phyloP scores from a whole-genome alignment of 2,797 vertebrate genomes.

The Cossypha niveicapilla region DNA sequence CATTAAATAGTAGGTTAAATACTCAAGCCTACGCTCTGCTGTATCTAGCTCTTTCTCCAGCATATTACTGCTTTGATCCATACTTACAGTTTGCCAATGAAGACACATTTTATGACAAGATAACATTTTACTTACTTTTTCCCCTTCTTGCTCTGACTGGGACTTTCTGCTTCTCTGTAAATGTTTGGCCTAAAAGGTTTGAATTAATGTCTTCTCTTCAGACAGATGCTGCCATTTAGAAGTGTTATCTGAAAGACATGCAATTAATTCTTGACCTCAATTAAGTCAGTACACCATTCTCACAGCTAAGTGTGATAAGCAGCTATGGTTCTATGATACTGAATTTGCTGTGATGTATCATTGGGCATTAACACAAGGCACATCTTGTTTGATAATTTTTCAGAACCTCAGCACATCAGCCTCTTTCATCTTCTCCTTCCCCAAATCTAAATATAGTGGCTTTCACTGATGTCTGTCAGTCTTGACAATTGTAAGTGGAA shows the following conservation, averaged over 20 bases:
- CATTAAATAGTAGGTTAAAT: not conserved
- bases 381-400: not conserved
- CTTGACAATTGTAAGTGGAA: not conserved
- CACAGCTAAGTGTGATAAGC: not conserved
- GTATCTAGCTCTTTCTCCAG: not conserved
- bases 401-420: not conserved
- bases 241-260: slow-evolving; percentile 9
- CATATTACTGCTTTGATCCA: not conserved
- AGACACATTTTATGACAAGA: not conserved
- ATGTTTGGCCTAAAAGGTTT: not conserved
- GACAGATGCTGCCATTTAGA: not conserved
- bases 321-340: not conserved
- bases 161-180: not conserved
- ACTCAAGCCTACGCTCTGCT: not conserved
- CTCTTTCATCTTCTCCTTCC: not conserved
- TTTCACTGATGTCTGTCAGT: not conserved
- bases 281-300: not conserved
- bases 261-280: slow-evolving; percentile 26
- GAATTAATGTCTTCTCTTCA: not conserved
- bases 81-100: not conserved
- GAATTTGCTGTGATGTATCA: not conserved
- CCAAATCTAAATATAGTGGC: not conserved
- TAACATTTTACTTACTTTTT: not conserved
- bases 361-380: not conserved
- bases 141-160: not conserved